phyloP scores from a whole-genome alignment of 2,797 vertebrate genomes.

The Orientallactaga sibirica region DNA sequence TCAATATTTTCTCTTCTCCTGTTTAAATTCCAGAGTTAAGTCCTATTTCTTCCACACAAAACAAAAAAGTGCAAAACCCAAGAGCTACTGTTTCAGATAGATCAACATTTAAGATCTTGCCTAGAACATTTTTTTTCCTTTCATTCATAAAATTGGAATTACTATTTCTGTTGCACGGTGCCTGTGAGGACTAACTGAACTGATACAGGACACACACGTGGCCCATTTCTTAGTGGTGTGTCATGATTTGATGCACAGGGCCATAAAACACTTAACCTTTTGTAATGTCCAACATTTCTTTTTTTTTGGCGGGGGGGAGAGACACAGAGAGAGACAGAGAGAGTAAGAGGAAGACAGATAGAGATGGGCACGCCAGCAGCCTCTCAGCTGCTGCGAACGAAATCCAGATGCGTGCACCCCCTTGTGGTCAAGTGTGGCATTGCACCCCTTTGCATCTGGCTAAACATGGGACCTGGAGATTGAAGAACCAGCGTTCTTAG shows the following conservation, averaged over 20 bases:
- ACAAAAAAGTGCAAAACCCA: not conserved
- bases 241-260: not conserved
- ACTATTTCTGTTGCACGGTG: not conserved
- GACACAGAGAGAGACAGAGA: no score
- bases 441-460: no score
- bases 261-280: constrained; percentile 31
- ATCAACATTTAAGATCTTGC: constrained; percentile 4
- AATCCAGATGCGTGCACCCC: no score
- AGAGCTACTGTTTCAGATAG: not conserved
- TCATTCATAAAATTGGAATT: constrained; percentile 48
- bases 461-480: no score
- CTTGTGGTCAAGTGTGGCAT: no score
- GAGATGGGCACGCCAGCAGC: no score
- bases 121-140: not conserved
- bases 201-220: not conserved
- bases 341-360: no score
- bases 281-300: not conserved
- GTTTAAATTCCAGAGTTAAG: constrained; percentile 39
- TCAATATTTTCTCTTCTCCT: not conserved
- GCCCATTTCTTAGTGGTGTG: not conserved
- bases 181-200: constrained; percentile 5
- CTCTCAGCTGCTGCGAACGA: no score
- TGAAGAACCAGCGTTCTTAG: no score
- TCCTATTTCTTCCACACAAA: not conserved
- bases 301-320: no score